Evolutionary conservation across 2,888 invertebrate species (phyloP).

Genomic region (Teleogryllus oceanicus): DNA sequence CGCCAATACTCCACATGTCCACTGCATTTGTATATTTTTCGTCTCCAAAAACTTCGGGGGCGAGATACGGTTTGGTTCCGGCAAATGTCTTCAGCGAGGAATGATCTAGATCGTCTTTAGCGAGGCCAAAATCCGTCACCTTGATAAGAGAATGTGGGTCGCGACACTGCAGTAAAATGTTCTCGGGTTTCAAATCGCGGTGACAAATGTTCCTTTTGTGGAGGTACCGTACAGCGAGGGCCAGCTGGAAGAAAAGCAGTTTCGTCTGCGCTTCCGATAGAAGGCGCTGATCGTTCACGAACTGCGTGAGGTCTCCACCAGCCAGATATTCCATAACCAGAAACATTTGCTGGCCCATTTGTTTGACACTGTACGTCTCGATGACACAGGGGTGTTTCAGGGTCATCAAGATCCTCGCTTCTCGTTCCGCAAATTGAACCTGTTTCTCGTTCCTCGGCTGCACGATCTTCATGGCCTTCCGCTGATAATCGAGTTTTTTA

Average conservation of each 20-base stretch:
- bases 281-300: neutral
- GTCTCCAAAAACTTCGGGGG: neutral
- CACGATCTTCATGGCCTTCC: neutral
- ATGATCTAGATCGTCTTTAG: neutral
- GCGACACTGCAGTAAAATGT: neutral
- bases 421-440: neutral
- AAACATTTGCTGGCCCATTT: neutral
- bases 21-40: neutral
- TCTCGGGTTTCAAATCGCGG: neutral
- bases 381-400: neutral
- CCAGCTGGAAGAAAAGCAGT: neutral
- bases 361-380: no score
- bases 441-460: neutral
- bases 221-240: neutral
- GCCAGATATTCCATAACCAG: neutral
- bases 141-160: neutral
- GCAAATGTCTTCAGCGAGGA: neutral
- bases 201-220: neutral
- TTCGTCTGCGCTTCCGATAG: neutral
- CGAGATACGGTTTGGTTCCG: neutral
- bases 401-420: neutral
- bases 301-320: neutral
- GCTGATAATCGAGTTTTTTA: neutral
- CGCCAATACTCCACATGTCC: constrained; percentile 5
- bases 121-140: neutral